Evolutionary conservation across 2,113 vertebrate genomes (phyloP).

Genomic region (Asarcornis scutulata): DNA sequence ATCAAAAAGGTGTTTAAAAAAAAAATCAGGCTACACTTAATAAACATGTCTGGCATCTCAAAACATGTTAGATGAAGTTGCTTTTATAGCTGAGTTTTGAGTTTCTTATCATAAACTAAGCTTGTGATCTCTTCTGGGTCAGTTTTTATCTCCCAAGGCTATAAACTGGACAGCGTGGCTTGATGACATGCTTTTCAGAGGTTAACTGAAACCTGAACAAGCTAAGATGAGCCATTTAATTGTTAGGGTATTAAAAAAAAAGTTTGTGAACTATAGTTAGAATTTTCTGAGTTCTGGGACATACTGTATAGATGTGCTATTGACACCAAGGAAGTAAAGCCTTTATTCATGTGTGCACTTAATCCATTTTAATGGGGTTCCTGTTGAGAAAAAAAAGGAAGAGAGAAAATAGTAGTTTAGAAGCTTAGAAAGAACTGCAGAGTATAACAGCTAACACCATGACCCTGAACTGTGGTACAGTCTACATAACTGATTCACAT

Average conservation of each 20-base stretch:
- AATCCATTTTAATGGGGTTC: not conserved
- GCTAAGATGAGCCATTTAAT: not conserved
- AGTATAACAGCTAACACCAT: not conserved
- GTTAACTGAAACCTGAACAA: not conserved
- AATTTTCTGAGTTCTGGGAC: not conserved
- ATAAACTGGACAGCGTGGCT: not conserved
- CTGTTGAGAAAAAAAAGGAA: not conserved
- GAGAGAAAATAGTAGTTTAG: not conserved
- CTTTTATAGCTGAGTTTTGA: not conserved
- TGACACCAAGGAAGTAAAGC: not conserved
- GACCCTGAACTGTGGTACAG: not conserved
- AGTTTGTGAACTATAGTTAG: not conserved
- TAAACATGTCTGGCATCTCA: not conserved
- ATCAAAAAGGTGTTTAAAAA: not conserved
- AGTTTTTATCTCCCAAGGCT: not conserved
- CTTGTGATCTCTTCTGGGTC: not conserved
- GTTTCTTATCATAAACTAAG: not conserved
- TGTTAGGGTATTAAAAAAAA: not conserved
- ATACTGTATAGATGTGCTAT: not conserved
- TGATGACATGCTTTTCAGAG: not conserved
- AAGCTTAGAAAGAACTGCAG: not conserved
- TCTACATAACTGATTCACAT: not conserved
- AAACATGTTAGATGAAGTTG: not conserved
- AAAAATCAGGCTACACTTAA: not conserved
- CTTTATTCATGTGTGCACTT: not conserved